phyloP scores from a whole-genome alignment of 1,140 invertebrate genomes.

The Papilio machaon region DNA sequence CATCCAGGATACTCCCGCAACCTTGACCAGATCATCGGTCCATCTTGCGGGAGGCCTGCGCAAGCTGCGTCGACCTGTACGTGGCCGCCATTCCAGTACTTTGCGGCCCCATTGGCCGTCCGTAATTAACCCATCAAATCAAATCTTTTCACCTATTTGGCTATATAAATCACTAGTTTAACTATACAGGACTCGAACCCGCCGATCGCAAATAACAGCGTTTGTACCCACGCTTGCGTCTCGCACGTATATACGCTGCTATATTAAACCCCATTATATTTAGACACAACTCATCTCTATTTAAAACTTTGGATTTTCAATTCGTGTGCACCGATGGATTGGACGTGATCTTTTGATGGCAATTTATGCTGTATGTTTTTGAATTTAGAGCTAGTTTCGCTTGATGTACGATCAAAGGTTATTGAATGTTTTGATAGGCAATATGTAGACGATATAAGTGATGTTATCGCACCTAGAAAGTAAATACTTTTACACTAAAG shows the following conservation, averaged over 20 bases:
- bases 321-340: constrained; percentile 47
- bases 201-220: constrained; percentile 36
- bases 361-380: constrained; percentile 17
- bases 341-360: neutral
- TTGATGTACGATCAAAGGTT: constrained; percentile 18
- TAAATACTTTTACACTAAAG: neutral
- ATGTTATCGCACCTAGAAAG: neutral
- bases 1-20: too few relatives aligned
- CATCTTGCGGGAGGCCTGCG: too few relatives aligned
- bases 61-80: too few relatives aligned
- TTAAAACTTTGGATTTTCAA: constrained; percentile 49
- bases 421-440: neutral
- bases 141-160: too few relatives aligned
- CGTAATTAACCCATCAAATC: neutral
- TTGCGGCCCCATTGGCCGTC: too few relatives aligned
- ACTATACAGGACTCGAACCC: neutral
- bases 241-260: constrained; percentile 49
- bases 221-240: constrained; percentile 48
- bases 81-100: too few relatives aligned
- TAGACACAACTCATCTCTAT: constrained; percentile 59
- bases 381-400: constrained; percentile 24
- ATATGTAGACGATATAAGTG: neutral
- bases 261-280: constrained; percentile 60
- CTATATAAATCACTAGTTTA: neutral
- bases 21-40: too few relatives aligned